Conservation (phyloP, 2,113 vertebrate genomes). For the Castor canadensis region DNA sequence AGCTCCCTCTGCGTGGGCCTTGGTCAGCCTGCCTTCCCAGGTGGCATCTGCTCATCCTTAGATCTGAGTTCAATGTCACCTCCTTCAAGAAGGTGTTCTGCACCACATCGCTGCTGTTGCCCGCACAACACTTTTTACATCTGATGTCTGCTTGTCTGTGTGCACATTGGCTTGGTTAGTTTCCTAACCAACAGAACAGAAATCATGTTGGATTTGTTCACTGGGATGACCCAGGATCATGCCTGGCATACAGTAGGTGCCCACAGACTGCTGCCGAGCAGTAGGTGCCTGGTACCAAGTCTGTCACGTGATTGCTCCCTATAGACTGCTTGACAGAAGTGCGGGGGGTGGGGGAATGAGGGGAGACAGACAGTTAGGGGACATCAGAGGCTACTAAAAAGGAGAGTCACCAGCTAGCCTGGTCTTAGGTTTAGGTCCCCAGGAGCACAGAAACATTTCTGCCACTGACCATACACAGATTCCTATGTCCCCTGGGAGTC, state of each 20-base stretch:
- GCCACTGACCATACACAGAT: background rate
- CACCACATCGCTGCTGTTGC: fast-evolving
- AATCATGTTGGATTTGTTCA: background rate
- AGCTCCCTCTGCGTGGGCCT: fast-evolving
- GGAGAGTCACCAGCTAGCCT: background rate
- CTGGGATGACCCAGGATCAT: fast-evolving
- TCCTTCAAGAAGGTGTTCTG: background rate
- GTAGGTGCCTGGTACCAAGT: fast-evolving
- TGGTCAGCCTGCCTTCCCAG: background rate
- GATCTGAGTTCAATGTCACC: background rate
- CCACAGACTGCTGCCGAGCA: fast-evolving
- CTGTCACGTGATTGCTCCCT: background rate
- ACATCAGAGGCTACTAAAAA: too few species aligned
- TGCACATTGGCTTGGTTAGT: background rate
- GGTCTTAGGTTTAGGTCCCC: background rate
- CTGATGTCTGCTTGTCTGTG: too few species aligned
- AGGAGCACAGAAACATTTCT: background rate
- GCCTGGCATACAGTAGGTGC: fast-evolving
- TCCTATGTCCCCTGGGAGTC: fast-evolving
- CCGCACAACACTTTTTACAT: fast-evolving
- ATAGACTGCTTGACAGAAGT: background rate
- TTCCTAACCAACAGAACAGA: background rate
- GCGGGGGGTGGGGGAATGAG: too few species aligned
- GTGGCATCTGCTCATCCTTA: background rate
- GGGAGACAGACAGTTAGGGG: too few species aligned